phyloP scores from a whole-genome alignment of 2,797 vertebrate species.

The Spondyliosoma cantharus region DNA sequence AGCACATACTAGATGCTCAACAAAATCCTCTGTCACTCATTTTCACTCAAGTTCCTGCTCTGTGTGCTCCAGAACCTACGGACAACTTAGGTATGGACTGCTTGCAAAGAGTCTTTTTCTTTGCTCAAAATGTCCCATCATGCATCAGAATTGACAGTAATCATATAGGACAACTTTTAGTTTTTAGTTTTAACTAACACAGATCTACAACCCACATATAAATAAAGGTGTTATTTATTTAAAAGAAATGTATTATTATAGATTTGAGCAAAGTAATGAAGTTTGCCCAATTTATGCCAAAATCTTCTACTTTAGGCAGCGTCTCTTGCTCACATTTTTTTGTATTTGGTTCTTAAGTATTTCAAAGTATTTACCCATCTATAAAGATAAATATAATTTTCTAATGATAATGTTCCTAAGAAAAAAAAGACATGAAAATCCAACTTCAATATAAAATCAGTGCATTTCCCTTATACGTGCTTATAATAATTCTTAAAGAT shows the following conservation, averaged over 20 bases:
- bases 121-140: not conserved
- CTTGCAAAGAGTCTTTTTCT: not conserved
- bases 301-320: not conserved
- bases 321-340: not conserved
- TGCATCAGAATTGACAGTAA: not conserved
- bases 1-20: too few species aligned
- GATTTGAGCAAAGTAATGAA: not conserved
- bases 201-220: not conserved
- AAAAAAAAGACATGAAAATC: not conserved
- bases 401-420: not conserved
- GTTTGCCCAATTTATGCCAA: not conserved
- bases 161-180: too few species aligned
- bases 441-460: not conserved
- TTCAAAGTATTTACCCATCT: not conserved
- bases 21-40: not conserved
- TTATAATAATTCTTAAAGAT: not conserved
- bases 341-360: not conserved
- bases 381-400: not conserved
- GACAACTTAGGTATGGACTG: not conserved
- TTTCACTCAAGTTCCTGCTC: not conserved
- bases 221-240: not conserved
- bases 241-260: not conserved
- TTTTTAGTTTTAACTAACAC: not conserved
- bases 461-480: not conserved
- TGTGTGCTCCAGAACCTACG: not conserved